Evolutionary conservation across 2,888 invertebrate species (phyloP), one percentile per base, ranked within the genome.

Genomic region (Drosophila ezoana): DNA sequence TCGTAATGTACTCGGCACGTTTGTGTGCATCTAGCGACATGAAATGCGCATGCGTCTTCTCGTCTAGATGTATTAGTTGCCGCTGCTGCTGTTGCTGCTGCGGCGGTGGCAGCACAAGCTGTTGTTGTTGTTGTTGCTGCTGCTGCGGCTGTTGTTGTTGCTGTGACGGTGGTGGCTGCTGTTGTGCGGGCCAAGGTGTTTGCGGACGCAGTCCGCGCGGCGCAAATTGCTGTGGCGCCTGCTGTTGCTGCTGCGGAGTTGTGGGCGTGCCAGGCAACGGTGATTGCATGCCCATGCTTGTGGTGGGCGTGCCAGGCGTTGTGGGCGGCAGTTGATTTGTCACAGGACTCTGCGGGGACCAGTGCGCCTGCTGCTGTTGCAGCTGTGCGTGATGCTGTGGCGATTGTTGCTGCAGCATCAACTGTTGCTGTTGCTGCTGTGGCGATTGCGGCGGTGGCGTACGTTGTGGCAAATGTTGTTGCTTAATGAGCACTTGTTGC

Each of bases 1-100:
- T 96, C 11, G 96, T 95, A 5, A 97, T 95, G 79, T 97, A 97
- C 91, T 96, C 94, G 1, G 96, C 95, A 41, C 96, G 94, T 86
- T 96, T 96, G 71, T 96, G 95, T 0, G 96, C 96, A 85, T 96
- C 96, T 94, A 96, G 94, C 16, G 96, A 96, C 89, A 97, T 96
- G 47, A 97, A 92, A 81, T 96, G 96, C 11, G 96, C 96, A 89
- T 97, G 96, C 0, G 96, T 96, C 81, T 96, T 96, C 0, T 96
- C 96, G 81, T 97, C 97, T 78, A 97, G 91, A 78, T 97, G 97
- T 66, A 97, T 97, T 62, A 96, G 93, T 87, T 96, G 96, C 0
- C 95, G 93, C 33, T 72, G 74, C 38, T 74, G 74, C 73, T 93
- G 93, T 4, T 87, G 91, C 28, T 79, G 84, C 18, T 67, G 83